These are phyloP conservation scores for Brachionus paranguensis DNA, from an alignment of 1,140 invertebrate species.

Conservation along the genomic window DNA sequence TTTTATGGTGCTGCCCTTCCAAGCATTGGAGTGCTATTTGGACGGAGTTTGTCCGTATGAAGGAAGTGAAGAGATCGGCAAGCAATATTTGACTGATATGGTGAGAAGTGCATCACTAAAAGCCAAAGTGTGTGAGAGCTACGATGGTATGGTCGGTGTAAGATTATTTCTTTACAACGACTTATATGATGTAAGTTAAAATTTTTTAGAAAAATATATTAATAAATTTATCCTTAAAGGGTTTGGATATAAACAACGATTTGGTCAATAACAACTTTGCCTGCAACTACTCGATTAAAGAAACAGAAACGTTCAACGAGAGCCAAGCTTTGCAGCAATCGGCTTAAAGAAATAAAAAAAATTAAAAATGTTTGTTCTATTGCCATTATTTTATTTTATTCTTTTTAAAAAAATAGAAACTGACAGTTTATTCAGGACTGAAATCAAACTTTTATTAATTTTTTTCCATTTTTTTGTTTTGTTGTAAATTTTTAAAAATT, in stretches of 20 bases:
- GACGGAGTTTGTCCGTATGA: conserved; percentile 76
- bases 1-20: conserved; percentile 85
- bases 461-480: not conserved
- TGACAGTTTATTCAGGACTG: not conserved
- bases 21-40: conserved; percentile 85
- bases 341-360: not conserved
- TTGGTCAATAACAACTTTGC: not conserved
- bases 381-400: not conserved
- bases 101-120: not conserved
- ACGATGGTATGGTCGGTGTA: not conserved
- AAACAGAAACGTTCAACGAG: not conserved
- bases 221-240: not conserved
- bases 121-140: not conserved
- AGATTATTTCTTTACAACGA: conserved; percentile 18
- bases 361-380: not conserved
- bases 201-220: not conserved
- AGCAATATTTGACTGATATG: conserved; percentile 55
- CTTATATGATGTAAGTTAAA: not conserved
- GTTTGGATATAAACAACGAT: not conserved
- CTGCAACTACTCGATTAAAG: not conserved
- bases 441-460: not conserved
- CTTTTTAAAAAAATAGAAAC: not conserved
- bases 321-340: not conserved
- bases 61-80: conserved; percentile 56
- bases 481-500: not conserved